phyloP scores from a whole-genome alignment of 1,140 invertebrate genomes.

The Triops longicaudatus region DNA sequence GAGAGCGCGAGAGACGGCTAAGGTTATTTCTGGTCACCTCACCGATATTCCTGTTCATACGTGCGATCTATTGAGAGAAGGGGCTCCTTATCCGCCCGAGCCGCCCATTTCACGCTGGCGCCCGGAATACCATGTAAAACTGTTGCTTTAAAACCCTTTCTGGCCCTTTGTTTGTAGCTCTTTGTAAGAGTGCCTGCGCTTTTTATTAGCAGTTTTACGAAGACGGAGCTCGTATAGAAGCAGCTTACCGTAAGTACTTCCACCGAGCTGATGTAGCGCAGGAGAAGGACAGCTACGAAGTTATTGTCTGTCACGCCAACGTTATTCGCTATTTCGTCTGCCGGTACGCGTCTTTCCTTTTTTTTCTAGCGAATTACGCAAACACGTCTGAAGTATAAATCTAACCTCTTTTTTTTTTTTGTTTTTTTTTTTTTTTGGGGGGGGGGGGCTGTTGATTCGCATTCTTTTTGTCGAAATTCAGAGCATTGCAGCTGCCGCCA shows the following conservation, averaged over 20 bases:
- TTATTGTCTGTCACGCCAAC: constrained; percentile 96
- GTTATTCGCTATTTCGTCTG: constrained; percentile 97
- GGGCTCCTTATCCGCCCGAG: constrained; percentile 80
- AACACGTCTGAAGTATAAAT: background rate
- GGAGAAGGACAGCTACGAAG: constrained; percentile 73
- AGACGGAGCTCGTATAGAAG: constrained; percentile 94
- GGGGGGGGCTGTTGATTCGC: background rate
- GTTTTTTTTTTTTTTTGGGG: background rate
- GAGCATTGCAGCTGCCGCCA: constrained; percentile 92
- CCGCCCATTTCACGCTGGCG: constrained; percentile 78
- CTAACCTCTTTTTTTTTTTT: background rate
- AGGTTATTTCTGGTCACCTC: constrained; percentile 64
- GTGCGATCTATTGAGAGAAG: constrained; percentile 78
- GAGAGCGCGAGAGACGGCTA: constrained; percentile 80
- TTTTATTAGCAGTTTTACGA: constrained; percentile 71
- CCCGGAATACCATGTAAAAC: constrained; percentile 65
- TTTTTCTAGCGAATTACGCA: no score
- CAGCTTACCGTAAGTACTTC: constrained; percentile 89
- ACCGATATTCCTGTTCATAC: constrained; percentile 47
- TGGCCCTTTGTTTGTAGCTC: background rate
- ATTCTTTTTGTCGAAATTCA: constrained; percentile 41
- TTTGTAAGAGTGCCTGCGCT: background rate
- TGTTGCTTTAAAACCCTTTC: background rate
- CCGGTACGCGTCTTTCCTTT: constrained; percentile 49
- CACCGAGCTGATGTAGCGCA: constrained; percentile 75